A percentile compares a stretch with the other conserved stretches of the same genome.
Conservation (phyloP, 2,797 vertebrate genomes). For the Cryptoprocta ferox region DNA sequence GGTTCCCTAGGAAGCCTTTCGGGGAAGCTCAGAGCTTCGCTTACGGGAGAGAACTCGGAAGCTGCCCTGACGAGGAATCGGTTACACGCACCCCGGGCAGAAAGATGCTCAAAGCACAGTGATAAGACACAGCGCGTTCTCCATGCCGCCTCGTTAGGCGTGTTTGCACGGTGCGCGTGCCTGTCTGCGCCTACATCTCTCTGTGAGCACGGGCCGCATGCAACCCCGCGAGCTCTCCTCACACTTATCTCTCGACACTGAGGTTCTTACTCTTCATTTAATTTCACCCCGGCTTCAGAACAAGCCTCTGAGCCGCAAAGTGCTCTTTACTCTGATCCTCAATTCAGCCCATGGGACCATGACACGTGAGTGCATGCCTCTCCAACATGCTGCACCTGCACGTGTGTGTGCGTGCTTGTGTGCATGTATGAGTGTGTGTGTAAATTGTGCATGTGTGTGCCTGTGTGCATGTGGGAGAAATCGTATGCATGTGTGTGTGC, state of each 20-base stretch:
- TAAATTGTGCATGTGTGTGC: fast-evolving
- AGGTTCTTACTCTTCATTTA: not conserved
- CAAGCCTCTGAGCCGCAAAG: not conserved
- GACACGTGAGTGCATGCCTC: too few species aligned
- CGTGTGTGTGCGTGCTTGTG: not conserved
- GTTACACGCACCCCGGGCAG: fast-evolving
- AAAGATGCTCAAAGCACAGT: not conserved
- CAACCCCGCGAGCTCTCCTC: fast-evolving
- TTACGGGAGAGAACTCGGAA: not conserved
- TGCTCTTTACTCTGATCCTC: not conserved
- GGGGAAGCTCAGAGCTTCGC: not conserved
- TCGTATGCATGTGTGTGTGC: not conserved
- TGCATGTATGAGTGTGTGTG: too few species aligned
- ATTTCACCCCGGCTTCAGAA: not conserved
- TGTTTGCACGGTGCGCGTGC: not conserved
- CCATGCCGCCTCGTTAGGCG: fast-evolving
- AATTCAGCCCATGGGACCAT: not conserved
- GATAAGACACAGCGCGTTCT: not conserved
- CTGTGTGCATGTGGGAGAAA: too few species aligned
- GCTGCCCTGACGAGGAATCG: not conserved
- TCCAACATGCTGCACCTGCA: too few species aligned
- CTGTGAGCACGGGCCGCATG: fast-evolving
- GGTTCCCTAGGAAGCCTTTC: fast-evolving
- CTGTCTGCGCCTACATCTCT: fast-evolving
- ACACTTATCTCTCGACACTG: fast-evolving